Base-by-base conservation (phyloP, 2,888 invertebrate genomes). In the Mystacides longicornis region DNA sequence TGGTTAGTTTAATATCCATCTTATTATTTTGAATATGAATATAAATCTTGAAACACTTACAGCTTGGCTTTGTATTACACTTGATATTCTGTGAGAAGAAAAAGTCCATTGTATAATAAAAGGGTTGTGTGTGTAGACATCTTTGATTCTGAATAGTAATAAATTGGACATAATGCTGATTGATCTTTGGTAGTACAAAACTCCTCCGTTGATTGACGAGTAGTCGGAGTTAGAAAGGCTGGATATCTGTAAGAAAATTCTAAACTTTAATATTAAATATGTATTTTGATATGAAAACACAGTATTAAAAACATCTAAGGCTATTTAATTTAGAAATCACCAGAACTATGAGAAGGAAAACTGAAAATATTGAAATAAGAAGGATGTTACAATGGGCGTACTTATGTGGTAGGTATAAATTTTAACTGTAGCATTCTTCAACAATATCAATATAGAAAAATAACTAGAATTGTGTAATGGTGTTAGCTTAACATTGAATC, bases 91-190 rank as follows among this genome's bases (percentile, higher is more conserved):
- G 23, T 51, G 43, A 16, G 60, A 60, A 18, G 61, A 59, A 47
- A 50, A 59, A 11, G 51, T 55, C 61, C 61, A 61, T 37, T 43
- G 27, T 2, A 59, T n/a, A 19, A 61, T 23, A 1, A 45, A n/a
- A 5, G 57, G 49, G 23, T 61, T 51, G 42, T 61, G 61, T 7
- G 61, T 61, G 48, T 61, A 61, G 11, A 56, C 51, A 33, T 59
- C 20, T 52, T 54, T 51, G 7, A 54, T 51, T 31, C 52, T 49
- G 3, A 47, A 20, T 7, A 53, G 43, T n/a, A 59, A 33, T 4
- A 61, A 18, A 9, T 48, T 47, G 2, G 52, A 31, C 47, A 61
- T 45, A 27, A 54, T 51, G 7, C 45, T 50, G 19, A 42, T 55
- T n/a, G 61, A 56, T 49, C 54, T 59, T 23, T 57, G 49, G 11